phyloP scores from a whole-genome alignment of 2,888 invertebrate genomes.

The Machimus rusticus region DNA sequence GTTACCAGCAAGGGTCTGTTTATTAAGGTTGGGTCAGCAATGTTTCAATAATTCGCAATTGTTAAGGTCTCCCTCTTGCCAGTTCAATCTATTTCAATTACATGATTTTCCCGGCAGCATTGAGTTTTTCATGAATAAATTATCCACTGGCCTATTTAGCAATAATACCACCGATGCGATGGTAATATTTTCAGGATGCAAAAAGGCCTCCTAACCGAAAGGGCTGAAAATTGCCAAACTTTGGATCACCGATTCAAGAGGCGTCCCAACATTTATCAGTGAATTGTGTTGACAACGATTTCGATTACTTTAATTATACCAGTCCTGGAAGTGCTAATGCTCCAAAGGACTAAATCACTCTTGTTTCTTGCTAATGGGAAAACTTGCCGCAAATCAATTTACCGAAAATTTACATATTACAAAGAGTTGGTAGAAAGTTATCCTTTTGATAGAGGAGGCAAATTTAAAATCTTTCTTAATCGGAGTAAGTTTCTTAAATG shows the following conservation, averaged over 20 bases:
- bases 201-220: background rate
- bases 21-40: background rate
- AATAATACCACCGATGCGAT: background rate
- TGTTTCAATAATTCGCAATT: background rate
- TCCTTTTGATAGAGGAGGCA: background rate
- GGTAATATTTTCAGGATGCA: background rate
- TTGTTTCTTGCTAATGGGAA: constrained; percentile 21
- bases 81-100: constrained; percentile 41
- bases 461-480: background rate
- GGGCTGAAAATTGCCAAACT: background rate
- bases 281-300: constrained; percentile 43
- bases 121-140: constrained; percentile 45
- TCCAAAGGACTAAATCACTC: background rate
- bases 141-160: constrained; percentile 33
- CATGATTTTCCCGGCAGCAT: constrained; percentile 28
- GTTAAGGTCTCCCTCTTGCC: constrained; percentile 6
- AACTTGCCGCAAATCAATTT: constrained; percentile 41
- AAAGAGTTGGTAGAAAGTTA: background rate
- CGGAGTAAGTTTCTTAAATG: background rate
- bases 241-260: constrained; percentile 17
- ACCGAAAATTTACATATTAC: constrained; percentile 31
- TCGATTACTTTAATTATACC: constrained; percentile 38
- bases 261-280: background rate
- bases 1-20: background rate
- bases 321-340: background rate